A percentile compares a stretch with the other conserved stretches of the same genome.
Conservation (phyloP, 2,888 invertebrate species). For the Melolontha melolontha region DNA sequence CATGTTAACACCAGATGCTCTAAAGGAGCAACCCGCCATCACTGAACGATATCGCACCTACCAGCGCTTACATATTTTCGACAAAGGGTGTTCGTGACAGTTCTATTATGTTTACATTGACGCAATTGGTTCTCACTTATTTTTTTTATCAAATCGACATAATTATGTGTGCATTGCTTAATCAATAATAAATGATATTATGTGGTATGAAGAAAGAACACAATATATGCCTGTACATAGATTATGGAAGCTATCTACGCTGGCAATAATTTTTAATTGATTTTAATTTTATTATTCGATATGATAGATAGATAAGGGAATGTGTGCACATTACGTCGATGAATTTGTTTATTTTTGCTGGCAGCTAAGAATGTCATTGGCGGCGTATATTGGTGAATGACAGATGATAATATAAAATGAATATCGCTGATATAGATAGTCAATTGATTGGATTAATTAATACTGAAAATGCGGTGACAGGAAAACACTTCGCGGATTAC, state of each 20-base stretch:
- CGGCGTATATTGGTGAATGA: background rate
- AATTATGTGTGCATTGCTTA: conserved; percentile 29
- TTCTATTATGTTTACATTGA: conserved; percentile 22
- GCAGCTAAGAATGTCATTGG: conserved; percentile 11
- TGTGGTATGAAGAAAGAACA: background rate
- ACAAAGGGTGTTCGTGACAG: conserved; percentile 34
- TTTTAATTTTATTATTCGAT: conserved; percentile 32
- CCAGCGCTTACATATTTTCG: conserved; percentile 6
- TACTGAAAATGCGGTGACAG: conserved; percentile 6
- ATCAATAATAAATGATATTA: conserved; percentile 19
- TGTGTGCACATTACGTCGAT: conserved; percentile 9
- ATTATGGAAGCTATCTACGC: no score
- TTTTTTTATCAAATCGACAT: conserved; percentile 31
- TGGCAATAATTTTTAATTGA: conserved; percentile 33
- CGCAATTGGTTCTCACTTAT: conserved; percentile 31
- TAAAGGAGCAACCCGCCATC: conserved; percentile 6
- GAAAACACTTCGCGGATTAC: conserved; percentile 11
- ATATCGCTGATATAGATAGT: conserved; percentile 19
- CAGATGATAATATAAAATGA: conserved; percentile 23
- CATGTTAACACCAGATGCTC: conserved; percentile 13
- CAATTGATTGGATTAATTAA: conserved; percentile 24
- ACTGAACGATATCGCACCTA: conserved; percentile 10
- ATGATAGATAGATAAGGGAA: conserved; percentile 10
- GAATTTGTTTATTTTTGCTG: conserved; percentile 17
- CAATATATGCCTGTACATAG: background rate